Evolutionary conservation across 2,797 vertebrate genomes (phyloP).

Genomic region (Pelochelys cantorii): DNA sequence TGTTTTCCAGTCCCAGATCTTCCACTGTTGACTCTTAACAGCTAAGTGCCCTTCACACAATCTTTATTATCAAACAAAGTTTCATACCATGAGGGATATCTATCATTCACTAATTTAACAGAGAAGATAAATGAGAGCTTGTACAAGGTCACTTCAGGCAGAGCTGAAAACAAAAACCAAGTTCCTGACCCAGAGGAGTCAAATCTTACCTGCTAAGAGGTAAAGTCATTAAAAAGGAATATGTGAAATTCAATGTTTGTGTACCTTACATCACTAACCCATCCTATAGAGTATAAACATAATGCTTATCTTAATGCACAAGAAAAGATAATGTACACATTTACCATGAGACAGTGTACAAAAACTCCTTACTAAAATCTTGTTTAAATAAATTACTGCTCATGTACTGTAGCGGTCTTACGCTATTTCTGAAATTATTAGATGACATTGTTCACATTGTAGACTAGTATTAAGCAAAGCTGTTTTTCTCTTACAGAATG

Average conservation of each 20-base stretch:
- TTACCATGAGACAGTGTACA: neutral
- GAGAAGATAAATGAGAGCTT: neutral
- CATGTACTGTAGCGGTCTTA: neutral
- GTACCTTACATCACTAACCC: neutral
- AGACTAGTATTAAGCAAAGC: neutral
- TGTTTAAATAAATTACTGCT: neutral
- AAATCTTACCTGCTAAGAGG: neutral
- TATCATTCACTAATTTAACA: neutral
- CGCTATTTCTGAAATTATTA: neutral
- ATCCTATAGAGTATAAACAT: neutral
- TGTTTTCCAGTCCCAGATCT: neutral
- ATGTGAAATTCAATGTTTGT: neutral
- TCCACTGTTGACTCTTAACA: fast-evolving
- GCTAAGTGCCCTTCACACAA: neutral
- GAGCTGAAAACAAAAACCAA: neutral
- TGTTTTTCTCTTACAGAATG: neutral
- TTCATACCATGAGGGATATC: neutral
- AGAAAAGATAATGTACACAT: neutral
- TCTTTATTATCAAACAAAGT: neutral
- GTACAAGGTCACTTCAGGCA: neutral
- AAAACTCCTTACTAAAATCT: neutral
- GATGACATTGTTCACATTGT: fast-evolving
- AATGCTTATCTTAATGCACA: neutral
- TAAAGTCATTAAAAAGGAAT: fast-evolving
- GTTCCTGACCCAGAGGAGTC: neutral